These are phyloP conservation scores for Monoplex corrugatus DNA, from an alignment of 2,888 invertebrate genomes.

Conservation along the genomic window DNA sequence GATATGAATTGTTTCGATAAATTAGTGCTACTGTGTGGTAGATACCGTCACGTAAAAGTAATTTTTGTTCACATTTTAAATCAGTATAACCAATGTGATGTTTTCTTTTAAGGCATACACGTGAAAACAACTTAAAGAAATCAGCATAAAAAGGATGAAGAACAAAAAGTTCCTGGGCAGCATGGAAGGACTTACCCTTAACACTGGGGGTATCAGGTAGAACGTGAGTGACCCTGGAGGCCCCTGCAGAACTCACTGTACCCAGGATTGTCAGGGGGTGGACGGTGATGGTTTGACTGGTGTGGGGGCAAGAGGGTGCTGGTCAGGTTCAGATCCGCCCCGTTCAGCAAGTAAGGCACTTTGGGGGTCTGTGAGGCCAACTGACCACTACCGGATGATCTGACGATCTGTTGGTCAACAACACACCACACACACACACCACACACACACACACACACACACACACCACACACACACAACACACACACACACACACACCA, in stretches of 20 bases:
- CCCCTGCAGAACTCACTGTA: background rate
- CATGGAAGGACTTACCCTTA: background rate
- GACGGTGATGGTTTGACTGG: background rate
- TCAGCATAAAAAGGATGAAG: no score
- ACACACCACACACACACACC: background rate
- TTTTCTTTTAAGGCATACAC: no score
- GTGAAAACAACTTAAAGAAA: no score
- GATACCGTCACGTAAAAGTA: no score
- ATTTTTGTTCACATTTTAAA: no score
- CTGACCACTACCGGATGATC: background rate
- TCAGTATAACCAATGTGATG: no score
- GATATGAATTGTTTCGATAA: no score
- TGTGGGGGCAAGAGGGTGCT: background rate
- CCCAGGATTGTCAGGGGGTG: background rate
- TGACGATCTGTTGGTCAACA: background rate
- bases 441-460: slow-evolving; percentile 14
- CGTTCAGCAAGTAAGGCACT: slow-evolving; percentile 2
- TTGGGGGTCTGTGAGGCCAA: background rate
- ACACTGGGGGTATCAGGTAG: background rate
- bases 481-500: background rate
- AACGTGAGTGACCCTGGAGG: background rate
- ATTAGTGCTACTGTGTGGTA: no score
- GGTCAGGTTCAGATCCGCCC: slow-evolving; percentile 13
- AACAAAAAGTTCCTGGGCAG: no score
- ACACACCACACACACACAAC: background rate